Conservation (phyloP, 2,888 invertebrate species). For the Dolichomitus sp. region DNA sequence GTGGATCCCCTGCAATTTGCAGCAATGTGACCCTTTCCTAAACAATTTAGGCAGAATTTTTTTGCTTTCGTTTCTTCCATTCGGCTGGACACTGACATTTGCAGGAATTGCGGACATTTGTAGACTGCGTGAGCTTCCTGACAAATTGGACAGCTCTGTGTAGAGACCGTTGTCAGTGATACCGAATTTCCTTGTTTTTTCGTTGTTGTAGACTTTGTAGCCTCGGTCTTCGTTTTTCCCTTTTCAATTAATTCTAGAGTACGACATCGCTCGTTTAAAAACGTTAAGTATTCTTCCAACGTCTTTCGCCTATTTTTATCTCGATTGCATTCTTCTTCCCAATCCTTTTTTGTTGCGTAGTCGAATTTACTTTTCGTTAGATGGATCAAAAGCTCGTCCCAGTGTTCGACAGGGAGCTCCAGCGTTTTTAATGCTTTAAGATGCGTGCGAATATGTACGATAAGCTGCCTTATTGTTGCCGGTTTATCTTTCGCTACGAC, state of each 20-base stretch:
- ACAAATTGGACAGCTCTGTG: background rate
- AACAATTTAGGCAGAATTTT: slow-evolving; percentile 56
- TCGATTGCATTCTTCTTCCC: slow-evolving; percentile 64
- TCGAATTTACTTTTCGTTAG: slow-evolving; percentile 72
- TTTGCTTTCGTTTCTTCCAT: slow-evolving; percentile 39
- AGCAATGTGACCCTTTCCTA: slow-evolving; percentile 49
- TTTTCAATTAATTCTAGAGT: slow-evolving; percentile 30
- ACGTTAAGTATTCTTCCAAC: slow-evolving; percentile 29
- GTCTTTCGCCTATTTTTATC: slow-evolving; percentile 26
- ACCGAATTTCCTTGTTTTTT: too few species aligned
- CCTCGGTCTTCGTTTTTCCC: background rate
- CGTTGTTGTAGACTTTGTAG: too few species aligned
- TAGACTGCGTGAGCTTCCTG: slow-evolving; percentile 25
- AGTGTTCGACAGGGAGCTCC: slow-evolving; percentile 67
- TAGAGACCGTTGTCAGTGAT: too few species aligned
- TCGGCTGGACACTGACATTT: slow-evolving; percentile 28
- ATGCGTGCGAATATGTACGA: slow-evolving; percentile 64
- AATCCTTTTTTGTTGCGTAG: slow-evolving; percentile 66
- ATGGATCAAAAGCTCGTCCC: slow-evolving; percentile 71
- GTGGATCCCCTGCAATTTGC: slow-evolving; percentile 52
- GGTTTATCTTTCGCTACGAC: slow-evolving; percentile 50
- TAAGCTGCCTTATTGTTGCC: slow-evolving; percentile 58
- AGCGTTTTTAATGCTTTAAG: slow-evolving; percentile 68
- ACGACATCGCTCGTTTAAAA: slow-evolving; percentile 45
- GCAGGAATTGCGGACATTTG: slow-evolving; percentile 47